Evolutionary conservation across 2,888 invertebrate genomes (phyloP).

Genomic region (Mesochorus sp.): DNA sequence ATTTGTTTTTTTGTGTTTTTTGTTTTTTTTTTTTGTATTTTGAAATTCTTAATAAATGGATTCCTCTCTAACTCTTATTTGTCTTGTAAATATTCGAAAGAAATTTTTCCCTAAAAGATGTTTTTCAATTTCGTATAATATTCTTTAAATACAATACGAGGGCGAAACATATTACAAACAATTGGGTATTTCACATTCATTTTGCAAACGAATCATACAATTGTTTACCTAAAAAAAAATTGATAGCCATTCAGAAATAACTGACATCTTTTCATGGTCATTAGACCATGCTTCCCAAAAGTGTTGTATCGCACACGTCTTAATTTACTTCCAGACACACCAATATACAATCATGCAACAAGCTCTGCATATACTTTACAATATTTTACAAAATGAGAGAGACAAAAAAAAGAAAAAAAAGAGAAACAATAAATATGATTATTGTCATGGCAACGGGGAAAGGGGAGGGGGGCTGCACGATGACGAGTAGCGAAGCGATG

Average conservation of each 20-base stretch:
- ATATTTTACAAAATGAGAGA: conserved; percentile 75
- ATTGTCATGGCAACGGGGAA: conserved; percentile 79
- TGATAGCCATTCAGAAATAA: conserved; percentile 32
- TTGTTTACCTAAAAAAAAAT: conserved; percentile 5
- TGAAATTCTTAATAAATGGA: no score
- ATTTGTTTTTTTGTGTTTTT: not conserved
- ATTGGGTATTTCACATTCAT: no score
- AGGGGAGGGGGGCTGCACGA: no score
- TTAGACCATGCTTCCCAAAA: conserved; percentile 37
- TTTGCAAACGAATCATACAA: no score
- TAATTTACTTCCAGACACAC: conserved; percentile 31
- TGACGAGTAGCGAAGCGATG: conserved; percentile 73
- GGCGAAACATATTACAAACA: no score
- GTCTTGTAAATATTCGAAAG: no score
- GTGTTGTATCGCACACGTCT: not conserved
- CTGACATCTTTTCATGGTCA: conserved; percentile 58
- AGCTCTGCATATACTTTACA: conserved; percentile 73
- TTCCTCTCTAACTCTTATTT: no score
- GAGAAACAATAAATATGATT: conserved; percentile 74
- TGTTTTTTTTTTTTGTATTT: not conserved
- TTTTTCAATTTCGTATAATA: no score
- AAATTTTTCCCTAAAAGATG: no score
- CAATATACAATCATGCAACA: conserved; percentile 28
- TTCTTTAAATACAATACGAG: no score
- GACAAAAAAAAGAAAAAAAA: not conserved